Percentiles rank a stretch among this genome's conserved stretches.
These are phyloP conservation scores for Aviceda subcristata DNA, from an alignment of 2,113 vertebrate genomes.

Conservation along the genomic window DNA sequence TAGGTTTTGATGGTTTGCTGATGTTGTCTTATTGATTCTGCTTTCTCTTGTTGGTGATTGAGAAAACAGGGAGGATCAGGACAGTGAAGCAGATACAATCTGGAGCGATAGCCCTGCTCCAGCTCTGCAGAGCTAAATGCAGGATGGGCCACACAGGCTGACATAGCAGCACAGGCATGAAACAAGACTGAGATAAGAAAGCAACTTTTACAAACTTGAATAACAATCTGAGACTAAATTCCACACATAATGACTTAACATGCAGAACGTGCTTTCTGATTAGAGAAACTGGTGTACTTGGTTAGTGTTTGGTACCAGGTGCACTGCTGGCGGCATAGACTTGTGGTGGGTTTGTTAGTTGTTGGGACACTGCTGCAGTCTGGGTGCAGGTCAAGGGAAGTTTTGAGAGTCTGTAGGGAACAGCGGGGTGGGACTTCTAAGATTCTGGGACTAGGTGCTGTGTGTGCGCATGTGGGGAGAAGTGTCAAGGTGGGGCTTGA, in stretches of 20 bases:
- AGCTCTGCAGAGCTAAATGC: not conserved
- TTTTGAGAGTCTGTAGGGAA: not conserved
- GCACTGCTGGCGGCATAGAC: not conserved
- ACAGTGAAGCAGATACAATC: not conserved
- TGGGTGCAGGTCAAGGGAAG: not conserved
- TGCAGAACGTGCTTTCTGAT: not conserved
- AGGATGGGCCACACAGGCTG: not conserved
- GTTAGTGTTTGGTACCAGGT: not conserved
- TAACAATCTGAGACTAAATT: not conserved
- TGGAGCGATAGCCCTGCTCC: not conserved
- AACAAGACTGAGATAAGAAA: not conserved
- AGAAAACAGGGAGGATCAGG: not conserved
- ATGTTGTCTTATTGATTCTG: not conserved
- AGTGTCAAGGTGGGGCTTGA: not conserved
- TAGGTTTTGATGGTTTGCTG: not conserved
- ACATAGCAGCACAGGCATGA: not conserved
- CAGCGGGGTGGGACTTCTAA: not conserved
- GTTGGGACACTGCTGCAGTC: not conserved
- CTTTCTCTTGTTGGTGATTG: not conserved
- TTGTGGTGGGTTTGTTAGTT: not conserved
- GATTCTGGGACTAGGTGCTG: not conserved
- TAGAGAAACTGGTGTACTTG: not conserved
- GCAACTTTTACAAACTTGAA: not conserved
- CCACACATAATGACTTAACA: not conserved
- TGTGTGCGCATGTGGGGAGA: not conserved